phyloP scores from a whole-genome alignment of 2,888 invertebrate genomes.

The Euclidia mi region DNA sequence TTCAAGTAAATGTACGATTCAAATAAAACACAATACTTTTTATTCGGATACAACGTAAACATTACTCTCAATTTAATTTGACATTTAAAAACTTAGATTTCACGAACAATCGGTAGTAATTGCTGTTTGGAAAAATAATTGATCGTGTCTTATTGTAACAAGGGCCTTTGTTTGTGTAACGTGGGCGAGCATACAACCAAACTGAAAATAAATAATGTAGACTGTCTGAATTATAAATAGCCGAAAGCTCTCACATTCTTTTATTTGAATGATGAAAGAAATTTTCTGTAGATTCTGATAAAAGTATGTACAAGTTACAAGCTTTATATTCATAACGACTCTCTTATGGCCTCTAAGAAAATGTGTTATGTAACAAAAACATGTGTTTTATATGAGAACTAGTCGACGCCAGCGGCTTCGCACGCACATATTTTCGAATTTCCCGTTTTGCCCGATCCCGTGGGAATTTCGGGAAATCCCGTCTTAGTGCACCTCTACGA shows the following conservation, averaged over 20 bases:
- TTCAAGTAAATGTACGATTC: no score
- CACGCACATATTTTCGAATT: no score
- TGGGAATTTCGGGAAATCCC: no score
- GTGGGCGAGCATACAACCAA: background rate
- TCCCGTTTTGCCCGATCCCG: no score
- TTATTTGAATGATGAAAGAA: constrained; percentile 10
- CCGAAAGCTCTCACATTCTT: background rate
- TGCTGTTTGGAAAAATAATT: background rate
- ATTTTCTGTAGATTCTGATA: background rate
- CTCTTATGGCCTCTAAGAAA: background rate
- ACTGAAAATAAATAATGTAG: constrained; percentile 14
- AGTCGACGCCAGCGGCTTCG: no score
- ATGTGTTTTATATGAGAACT: background rate
- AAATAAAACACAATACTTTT: no score
- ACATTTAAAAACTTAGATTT: no score
- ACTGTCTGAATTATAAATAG: constrained; percentile 13
- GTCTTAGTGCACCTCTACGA: no score
- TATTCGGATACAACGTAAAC: no score
- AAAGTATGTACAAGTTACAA: background rate
- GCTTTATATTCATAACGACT: constrained; percentile 4
- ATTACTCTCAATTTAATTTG: no score
- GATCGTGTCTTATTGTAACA: constrained; percentile 10
- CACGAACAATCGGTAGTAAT: constrained; percentile 1
- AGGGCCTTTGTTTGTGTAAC: constrained; percentile 5
- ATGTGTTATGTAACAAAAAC: background rate